Evolutionary conservation across 2,888 invertebrate species (phyloP).

Genomic region (Agelastica alni): DNA sequence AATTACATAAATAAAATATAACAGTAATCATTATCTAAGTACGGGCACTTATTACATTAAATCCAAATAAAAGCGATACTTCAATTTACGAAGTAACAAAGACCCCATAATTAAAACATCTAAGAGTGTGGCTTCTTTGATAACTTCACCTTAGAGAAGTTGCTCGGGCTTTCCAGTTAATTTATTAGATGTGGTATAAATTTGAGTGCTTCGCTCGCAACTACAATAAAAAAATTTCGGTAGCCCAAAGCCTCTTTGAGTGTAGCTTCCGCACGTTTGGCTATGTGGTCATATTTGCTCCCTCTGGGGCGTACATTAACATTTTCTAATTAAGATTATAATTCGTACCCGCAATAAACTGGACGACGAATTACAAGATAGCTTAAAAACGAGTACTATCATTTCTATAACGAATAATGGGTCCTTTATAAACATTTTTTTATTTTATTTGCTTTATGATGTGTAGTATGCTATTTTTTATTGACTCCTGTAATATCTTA

Average conservation of each 20-base stretch:
- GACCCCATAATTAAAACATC: slow-evolving; percentile 27
- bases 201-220: slow-evolving; percentile 36
- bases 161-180: slow-evolving; percentile 29
- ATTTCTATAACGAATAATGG: no score
- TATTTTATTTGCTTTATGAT: no score
- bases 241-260: slow-evolving; percentile 31
- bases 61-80: slow-evolving; percentile 18
- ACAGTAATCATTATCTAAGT: no score
- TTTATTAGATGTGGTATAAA: slow-evolving; percentile 39
- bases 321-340: no score
- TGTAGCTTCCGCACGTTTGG: slow-evolving; percentile 28
- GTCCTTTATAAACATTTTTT: no score
- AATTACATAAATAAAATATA: no score
- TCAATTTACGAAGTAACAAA: slow-evolving; percentile 24
- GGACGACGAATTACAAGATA: no score
- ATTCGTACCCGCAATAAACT: no score
- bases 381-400: no score
- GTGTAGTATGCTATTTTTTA: no score
- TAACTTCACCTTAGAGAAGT: slow-evolving; percentile 42
- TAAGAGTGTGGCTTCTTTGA: slow-evolving; percentile 44
- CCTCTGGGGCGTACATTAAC: no score
- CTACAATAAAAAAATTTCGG: slow-evolving; percentile 37
- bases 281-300: slow-evolving; percentile 27
- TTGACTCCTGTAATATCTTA: no score
- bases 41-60: slow-evolving; percentile 16